These are phyloP conservation scores for Cygnus olor DNA, from an alignment of 2,797 vertebrate genomes.

Conservation along the genomic window DNA sequence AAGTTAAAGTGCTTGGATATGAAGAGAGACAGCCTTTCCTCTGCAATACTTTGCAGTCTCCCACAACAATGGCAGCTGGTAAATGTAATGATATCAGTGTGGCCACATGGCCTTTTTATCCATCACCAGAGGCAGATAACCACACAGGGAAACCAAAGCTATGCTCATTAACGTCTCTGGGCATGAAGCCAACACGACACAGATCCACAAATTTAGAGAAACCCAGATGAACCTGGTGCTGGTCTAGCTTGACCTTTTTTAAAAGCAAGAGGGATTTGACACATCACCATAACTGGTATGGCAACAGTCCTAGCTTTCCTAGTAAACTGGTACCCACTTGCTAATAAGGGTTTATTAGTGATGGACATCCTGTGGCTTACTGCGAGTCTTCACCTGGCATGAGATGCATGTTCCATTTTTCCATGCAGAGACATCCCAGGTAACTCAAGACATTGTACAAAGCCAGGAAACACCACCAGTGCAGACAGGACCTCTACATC, in stretches of 20 bases:
- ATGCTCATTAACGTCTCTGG: conserved; percentile 21
- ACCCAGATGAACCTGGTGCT: conserved; percentile 18
- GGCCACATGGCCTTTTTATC: conserved; percentile 33
- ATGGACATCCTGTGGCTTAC: background rate
- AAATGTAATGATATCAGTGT: conserved; percentile 49
- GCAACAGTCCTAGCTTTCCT: background rate
- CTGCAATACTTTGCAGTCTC: background rate
- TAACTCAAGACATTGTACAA: background rate
- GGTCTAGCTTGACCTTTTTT: background rate
- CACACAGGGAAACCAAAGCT: background rate
- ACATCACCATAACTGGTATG: background rate
- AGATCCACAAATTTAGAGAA: background rate
- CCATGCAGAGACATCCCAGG: background rate
- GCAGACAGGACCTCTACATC: background rate
- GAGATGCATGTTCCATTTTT: background rate
- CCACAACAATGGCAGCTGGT: conserved; percentile 1
- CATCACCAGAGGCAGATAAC: conserved; percentile 47
- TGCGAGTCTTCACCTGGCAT: background rate
- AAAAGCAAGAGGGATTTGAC: background rate
- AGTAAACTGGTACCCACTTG: background rate
- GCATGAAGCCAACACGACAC: conserved; percentile 1
- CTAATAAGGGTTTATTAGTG: background rate
- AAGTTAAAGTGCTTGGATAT: conserved; percentile 30
- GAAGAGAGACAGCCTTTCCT: conserved; percentile 40
- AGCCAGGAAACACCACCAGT: background rate